A percentile compares a stretch with the other conserved stretches of the same genome.
phyloP scores from a whole-genome alignment of 2,113 vertebrate species.

The Pandion haliaetus region DNA sequence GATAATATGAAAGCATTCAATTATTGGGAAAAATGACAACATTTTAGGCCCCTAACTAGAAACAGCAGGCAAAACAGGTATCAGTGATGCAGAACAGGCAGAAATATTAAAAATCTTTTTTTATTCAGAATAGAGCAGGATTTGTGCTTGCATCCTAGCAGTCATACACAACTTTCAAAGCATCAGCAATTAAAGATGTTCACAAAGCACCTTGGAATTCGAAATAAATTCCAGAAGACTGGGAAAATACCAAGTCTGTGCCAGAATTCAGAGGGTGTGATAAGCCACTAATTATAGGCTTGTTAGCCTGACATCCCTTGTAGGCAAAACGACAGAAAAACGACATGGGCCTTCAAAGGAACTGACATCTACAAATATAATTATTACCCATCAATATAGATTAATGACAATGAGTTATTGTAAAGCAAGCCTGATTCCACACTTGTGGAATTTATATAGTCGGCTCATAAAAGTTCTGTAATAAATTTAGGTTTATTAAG shows the following conservation, averaged over 20 bases:
- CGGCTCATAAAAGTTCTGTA: not conserved
- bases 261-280: slow-evolving; percentile 18
- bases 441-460: not conserved
- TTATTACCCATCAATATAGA: not conserved
- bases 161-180: not conserved
- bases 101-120: not conserved
- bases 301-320: not conserved
- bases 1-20: not conserved
- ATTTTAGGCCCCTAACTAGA: not conserved
- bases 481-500: not conserved
- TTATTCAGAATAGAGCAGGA: not conserved
- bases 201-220: not conserved
- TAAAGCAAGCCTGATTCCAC: not conserved
- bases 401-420: not conserved
- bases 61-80: not conserved
- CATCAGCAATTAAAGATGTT: not conserved
- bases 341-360: not conserved
- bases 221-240: not conserved
- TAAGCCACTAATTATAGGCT: not conserved
- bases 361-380: not conserved
- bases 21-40: not conserved
- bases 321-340: slow-evolving; percentile 3
- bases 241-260: not conserved
- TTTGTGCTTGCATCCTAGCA: not conserved
- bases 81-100: not conserved